A percentile compares a stretch with the other conserved stretches of the same genome.
Conservation (phyloP, 35 echinoderm and acorn worm species). For the Heliocidaris erythrogramma region DNA sequence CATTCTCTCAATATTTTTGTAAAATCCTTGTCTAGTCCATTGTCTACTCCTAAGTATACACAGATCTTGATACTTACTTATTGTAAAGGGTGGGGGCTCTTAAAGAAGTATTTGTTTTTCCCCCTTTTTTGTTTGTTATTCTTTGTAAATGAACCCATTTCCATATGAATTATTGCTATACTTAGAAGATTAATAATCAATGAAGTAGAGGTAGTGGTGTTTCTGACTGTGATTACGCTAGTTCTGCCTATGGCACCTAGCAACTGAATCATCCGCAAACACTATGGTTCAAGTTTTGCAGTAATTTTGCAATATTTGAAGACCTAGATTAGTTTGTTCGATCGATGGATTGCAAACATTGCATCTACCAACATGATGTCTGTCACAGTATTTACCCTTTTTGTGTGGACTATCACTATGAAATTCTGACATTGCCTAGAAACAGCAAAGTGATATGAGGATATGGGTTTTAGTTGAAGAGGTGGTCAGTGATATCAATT, state of each 20-base stretch:
- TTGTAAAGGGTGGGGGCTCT: no score
- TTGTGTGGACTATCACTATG: not conserved
- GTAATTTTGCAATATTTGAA: not conserved
- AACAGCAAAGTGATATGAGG: not conserved
- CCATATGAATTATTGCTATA: not conserved
- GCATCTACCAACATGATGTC: not conserved
- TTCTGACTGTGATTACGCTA: not conserved
- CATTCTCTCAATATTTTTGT: no score
- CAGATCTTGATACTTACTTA: no score
- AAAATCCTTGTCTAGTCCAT: no score
- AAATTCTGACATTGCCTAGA: not conserved
- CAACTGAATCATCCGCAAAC: not conserved
- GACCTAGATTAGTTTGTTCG: not conserved
- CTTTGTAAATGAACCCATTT: not conserved
- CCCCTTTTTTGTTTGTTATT: not conserved
- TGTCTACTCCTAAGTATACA: no score
- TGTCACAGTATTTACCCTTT: not conserved
- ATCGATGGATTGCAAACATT: not conserved
- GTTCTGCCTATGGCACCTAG: not conserved
- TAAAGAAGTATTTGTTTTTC: not conserved
- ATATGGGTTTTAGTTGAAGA: not conserved
- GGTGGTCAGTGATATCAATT: not conserved
- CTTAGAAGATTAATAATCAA: not conserved
- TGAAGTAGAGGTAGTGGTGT: not conserved
- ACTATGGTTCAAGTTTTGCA: not conserved